Conservation (phyloP, 2,113 vertebrate species). For the Gadus chalcogrammus region DNA sequence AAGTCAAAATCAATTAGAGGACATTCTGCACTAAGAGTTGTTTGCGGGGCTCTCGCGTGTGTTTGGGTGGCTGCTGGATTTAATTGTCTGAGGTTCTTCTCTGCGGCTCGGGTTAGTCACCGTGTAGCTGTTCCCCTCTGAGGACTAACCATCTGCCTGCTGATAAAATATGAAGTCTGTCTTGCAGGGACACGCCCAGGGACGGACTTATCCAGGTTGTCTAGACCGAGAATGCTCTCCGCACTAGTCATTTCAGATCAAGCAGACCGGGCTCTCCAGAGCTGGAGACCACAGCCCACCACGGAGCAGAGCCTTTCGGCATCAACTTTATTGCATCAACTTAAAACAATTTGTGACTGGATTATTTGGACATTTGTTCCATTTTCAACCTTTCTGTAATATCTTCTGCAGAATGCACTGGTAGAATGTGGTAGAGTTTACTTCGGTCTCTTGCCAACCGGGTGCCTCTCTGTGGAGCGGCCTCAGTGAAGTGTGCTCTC, state of each 20-base stretch:
- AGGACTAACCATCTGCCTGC: slow-evolving; percentile 42
- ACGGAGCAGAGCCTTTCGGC: background rate
- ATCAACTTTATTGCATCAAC: too few relatives aligned
- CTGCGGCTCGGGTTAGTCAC: slow-evolving; percentile 47
- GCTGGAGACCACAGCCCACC: background rate
- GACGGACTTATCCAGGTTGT: slow-evolving; percentile 44
- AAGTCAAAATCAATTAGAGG: slow-evolving; percentile 58
- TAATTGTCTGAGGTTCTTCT: slow-evolving; percentile 40
- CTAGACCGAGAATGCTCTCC: slow-evolving; percentile 18
- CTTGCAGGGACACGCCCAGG: slow-evolving; percentile 17
- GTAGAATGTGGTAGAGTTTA: background rate
- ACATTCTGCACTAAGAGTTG: slow-evolving; percentile 45
- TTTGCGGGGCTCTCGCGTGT: slow-evolving; percentile 47
- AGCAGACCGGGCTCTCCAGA: slow-evolving; percentile 17
- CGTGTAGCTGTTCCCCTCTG: slow-evolving; percentile 42
- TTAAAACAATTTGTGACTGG: too few relatives aligned
- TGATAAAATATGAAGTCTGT: slow-evolving; percentile 38
- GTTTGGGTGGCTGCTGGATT: slow-evolving; percentile 53
- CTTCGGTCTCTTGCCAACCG: background rate
- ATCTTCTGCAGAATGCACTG: background rate
- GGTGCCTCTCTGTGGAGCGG: background rate
- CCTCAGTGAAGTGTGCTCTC: background rate
- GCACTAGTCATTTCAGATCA: slow-evolving; percentile 24
- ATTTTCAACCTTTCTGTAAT: background rate
- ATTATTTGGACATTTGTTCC: too few relatives aligned